Percentiles rank a stretch among this genome's conserved stretches.
phyloP scores from a whole-genome alignment of 2,888 invertebrate genomes.

The Cosmopolites sordidus region DNA sequence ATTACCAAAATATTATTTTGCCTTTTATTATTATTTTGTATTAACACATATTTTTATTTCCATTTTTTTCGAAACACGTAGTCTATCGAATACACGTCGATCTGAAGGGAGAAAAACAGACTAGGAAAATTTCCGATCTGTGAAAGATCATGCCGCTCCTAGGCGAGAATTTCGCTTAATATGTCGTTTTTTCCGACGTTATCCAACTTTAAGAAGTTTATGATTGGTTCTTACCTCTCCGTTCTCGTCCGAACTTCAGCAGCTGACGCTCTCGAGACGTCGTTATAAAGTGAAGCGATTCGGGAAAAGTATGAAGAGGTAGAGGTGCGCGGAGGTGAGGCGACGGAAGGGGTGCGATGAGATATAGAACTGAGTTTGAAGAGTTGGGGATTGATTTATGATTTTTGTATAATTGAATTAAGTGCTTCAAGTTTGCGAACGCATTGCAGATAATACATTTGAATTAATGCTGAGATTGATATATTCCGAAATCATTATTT shows the following conservation, averaged over 20 bases:
- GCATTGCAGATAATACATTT: too few species aligned
- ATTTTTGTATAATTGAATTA: slow-evolving; percentile 22
- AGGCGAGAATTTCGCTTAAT: slow-evolving; percentile 28
- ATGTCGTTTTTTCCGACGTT: slow-evolving; percentile 30
- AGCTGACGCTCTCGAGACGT: slow-evolving; percentile 24
- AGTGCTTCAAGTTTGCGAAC: background rate
- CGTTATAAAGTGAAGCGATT: slow-evolving; percentile 27
- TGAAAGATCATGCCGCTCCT: slow-evolving; percentile 12
- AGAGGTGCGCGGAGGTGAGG: too few species aligned
- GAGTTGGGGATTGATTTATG: slow-evolving; percentile 18
- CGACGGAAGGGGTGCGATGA: background rate
- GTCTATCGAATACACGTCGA: too few species aligned
- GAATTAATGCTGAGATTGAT: too few species aligned
- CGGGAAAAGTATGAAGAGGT: slow-evolving; percentile 1
- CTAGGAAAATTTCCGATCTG: slow-evolving; percentile 10
- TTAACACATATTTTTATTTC: too few species aligned
- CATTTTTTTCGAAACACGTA: too few species aligned
- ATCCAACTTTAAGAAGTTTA: slow-evolving; percentile 31
- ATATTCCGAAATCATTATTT: too few species aligned
- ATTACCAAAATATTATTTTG: too few species aligned
- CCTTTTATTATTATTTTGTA: too few species aligned
- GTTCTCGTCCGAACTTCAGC: slow-evolving; percentile 20
- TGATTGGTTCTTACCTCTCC: slow-evolving; percentile 31
- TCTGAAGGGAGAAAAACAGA: background rate
- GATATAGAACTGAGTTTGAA: slow-evolving; percentile 8